A percentile compares a stretch with the other conserved stretches of the same genome.
Conservation (phyloP, 2,113 vertebrate species). For the Erythrocercus mccallii region DNA sequence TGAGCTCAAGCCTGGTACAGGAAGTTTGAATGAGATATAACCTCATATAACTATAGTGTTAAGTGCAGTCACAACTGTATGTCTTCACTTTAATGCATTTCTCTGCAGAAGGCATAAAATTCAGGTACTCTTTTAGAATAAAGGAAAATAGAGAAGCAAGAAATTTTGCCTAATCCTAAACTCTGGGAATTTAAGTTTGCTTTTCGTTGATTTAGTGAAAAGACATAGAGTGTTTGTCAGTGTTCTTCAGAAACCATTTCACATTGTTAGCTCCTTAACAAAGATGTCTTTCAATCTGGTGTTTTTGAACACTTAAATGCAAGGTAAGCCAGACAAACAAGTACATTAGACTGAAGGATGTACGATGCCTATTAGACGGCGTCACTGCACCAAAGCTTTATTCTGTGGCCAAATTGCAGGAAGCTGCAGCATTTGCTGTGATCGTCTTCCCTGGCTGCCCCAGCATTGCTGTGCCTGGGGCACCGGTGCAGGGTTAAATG, state of each 20-base stretch:
- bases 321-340: not conserved
- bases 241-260: not conserved
- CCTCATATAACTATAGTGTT: not conserved
- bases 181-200: not conserved
- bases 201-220: not conserved
- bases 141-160: not conserved
- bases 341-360: not conserved
- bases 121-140: not conserved
- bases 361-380: accelerated
- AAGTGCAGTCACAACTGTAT: not conserved
- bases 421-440: not conserved
- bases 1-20: not conserved
- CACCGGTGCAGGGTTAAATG: not conserved
- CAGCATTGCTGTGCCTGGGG: not conserved
- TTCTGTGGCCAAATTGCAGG: not conserved
- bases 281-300: not conserved
- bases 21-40: not conserved
- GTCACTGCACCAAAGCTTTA: not conserved
- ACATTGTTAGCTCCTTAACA: not conserved
- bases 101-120: not conserved
- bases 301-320: not conserved
- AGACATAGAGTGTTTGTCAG: not conserved
- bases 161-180: not conserved
- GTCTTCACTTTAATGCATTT: not conserved
- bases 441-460: not conserved